Evolutionary conservation across 2,113 vertebrate genomes (phyloP).

Genomic region (Junco hyemalis): DNA sequence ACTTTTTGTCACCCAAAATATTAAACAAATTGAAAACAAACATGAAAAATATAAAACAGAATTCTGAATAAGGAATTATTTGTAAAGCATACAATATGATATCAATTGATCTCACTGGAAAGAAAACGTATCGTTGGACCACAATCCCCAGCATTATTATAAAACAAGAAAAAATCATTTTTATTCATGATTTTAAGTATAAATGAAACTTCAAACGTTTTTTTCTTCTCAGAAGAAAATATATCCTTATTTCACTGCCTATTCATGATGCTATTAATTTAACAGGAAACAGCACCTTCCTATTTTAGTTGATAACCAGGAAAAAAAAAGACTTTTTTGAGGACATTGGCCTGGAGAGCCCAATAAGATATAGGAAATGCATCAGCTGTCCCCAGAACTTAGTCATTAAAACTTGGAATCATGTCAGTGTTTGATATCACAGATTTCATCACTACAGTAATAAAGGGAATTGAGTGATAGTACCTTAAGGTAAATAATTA

Average conservation of each 20-base stretch:
- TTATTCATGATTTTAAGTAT: not conserved
- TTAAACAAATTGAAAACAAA: not conserved
- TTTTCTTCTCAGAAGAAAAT: not conserved
- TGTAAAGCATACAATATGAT: not conserved
- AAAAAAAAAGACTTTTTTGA: not conserved
- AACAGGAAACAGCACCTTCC: not conserved
- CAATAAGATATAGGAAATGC: not conserved
- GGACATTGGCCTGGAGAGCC: not conserved
- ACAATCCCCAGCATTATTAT: not conserved
- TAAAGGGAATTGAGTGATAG: not conserved
- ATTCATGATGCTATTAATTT: not conserved
- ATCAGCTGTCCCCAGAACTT: not conserved
- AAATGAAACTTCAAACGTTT: not conserved
- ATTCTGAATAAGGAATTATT: not conserved
- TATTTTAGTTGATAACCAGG: not conserved
- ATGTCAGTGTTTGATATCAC: not conserved
- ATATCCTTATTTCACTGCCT: not conserved
- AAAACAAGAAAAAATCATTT: not conserved
- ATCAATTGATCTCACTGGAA: not conserved
- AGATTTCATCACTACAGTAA: not conserved
- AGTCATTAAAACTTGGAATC: not conserved
- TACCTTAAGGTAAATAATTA: not conserved
- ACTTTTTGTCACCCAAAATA: not conserved
- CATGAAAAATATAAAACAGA: not conserved
- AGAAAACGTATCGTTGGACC: not conserved